A percentile compares a stretch with the other conserved stretches of the same genome.
Evolutionary conservation across 2,113 vertebrate genomes (phyloP).

Genomic region (Lasiurus borealis): DNA sequence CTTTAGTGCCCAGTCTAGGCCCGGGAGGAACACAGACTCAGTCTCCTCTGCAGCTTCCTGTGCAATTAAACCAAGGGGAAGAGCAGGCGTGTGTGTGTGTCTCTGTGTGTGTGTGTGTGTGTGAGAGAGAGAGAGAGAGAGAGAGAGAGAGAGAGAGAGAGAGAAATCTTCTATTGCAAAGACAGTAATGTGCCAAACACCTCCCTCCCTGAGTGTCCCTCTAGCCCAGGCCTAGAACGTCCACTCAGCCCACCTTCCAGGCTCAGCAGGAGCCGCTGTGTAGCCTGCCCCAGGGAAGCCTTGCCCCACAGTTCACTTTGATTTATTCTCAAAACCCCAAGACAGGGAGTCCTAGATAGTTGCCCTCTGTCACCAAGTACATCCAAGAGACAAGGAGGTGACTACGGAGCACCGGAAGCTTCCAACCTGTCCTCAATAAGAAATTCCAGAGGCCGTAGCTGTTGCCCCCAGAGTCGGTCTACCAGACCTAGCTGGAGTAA

Average conservation of each 20-base stretch:
- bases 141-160: no score
- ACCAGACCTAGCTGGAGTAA: neutral
- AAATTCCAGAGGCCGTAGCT: neutral
- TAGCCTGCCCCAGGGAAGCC: neutral
- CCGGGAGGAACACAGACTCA: neutral
- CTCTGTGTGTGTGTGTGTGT: no score
- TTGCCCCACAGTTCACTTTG: neutral
- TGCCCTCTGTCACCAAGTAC: neutral
- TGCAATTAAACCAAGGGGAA: neutral
- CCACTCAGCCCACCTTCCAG: neutral
- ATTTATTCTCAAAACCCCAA: constrained; percentile 9
- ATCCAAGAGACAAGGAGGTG: neutral
- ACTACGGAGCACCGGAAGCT: neutral
- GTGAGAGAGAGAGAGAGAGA: no score
- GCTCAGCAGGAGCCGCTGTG: neutral
- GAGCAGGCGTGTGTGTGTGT: neutral
- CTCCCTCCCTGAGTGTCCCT: neutral
- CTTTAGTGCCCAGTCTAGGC: neutral
- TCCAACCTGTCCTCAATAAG: neutral
- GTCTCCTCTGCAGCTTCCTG: neutral
- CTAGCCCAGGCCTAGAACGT: neutral
- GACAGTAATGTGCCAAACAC: fast-evolving
- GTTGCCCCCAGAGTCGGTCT: neutral
- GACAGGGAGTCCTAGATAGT: neutral
- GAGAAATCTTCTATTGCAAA: neutral